These are phyloP conservation scores for Dolomedes plantarius DNA, from an alignment of 2,888 invertebrate species.

Conservation along the genomic window DNA sequence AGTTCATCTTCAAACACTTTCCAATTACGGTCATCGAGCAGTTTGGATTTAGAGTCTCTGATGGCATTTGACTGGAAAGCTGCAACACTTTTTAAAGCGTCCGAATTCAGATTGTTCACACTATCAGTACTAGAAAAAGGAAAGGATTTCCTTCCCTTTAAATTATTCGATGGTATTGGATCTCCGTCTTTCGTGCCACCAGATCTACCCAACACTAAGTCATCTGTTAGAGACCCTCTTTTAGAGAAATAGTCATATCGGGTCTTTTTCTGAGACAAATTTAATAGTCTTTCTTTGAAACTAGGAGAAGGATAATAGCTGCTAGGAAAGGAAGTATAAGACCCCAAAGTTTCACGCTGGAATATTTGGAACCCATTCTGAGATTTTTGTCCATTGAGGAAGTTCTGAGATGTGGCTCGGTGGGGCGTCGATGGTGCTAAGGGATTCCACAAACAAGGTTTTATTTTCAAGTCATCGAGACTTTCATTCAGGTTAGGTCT, in stretches of 20 bases:
- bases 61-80: not conserved
- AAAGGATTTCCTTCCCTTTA: not conserved
- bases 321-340: slow-evolving; percentile 70
- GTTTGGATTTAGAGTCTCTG: slow-evolving; percentile 17
- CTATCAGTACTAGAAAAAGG: slow-evolving; percentile 42
- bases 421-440: slow-evolving; percentile 16
- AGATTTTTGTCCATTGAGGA: slow-evolving; percentile 25
- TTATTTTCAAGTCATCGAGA: slow-evolving; percentile 42
- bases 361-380: slow-evolving; percentile 21
- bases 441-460: slow-evolving; percentile 61
- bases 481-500: slow-evolving; percentile 31
- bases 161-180: not conserved
- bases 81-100: not conserved
- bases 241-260: slow-evolving; percentile 36
- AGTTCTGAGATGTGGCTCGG: slow-evolving; percentile 43
- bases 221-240: slow-evolving; percentile 50
- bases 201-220: not conserved
- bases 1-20: slow-evolving; percentile 66
- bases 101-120: slow-evolving; percentile 27
- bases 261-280: slow-evolving; percentile 33
- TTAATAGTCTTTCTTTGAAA: slow-evolving; percentile 30
- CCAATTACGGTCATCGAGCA: slow-evolving; percentile 71
- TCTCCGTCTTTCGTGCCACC: not conserved
- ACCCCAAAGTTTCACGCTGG: slow-evolving; percentile 30
- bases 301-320: slow-evolving; percentile 52